Percentiles rank a stretch among this genome's conserved stretches.
These are phyloP conservation scores for Margaritifera margaritifera DNA, from an alignment of 2,888 invertebrate species.

Conservation along the genomic window DNA sequence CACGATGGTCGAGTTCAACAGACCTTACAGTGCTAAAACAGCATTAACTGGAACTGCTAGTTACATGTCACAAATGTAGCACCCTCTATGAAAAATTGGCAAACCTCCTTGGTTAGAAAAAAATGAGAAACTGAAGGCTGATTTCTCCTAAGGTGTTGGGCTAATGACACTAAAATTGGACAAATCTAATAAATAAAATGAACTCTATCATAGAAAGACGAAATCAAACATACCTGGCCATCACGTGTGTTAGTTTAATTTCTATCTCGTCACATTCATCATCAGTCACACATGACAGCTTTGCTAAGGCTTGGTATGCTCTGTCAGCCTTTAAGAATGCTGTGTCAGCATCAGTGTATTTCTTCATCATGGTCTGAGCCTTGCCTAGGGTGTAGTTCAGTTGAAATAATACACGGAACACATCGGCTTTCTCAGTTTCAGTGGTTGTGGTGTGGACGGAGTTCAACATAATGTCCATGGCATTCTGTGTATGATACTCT, in stretches of 20 bases:
- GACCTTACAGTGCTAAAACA: background rate
- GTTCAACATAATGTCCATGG: constrained; percentile 61
- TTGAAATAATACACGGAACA: constrained; percentile 61
- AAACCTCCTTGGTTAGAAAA: no score
- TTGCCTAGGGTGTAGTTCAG: constrained; percentile 63
- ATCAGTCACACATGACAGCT: constrained; percentile 57
- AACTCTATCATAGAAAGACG: background rate
- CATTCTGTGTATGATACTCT: constrained; percentile 65
- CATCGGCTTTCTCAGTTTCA: constrained; percentile 58
- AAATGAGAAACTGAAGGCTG: no score
- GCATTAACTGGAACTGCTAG: no score
- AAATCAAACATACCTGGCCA: constrained; percentile 55
- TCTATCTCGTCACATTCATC: constrained; percentile 65
- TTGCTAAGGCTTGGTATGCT: constrained; percentile 56
- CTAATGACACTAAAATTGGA: no score
- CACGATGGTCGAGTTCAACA: no score
- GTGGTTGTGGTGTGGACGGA: constrained; percentile 56
- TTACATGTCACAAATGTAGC: no score
- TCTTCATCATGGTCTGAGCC: constrained; percentile 60
- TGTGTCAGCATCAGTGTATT: constrained; percentile 67
- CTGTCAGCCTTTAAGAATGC: constrained; percentile 63
- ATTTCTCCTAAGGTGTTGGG: no score
- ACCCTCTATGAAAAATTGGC: no score
- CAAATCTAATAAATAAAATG: background rate
- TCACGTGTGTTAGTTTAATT: constrained; percentile 56